Evolutionary conservation across 2,888 invertebrate genomes (phyloP).

Genomic region (Micoletzkya japonica): DNA sequence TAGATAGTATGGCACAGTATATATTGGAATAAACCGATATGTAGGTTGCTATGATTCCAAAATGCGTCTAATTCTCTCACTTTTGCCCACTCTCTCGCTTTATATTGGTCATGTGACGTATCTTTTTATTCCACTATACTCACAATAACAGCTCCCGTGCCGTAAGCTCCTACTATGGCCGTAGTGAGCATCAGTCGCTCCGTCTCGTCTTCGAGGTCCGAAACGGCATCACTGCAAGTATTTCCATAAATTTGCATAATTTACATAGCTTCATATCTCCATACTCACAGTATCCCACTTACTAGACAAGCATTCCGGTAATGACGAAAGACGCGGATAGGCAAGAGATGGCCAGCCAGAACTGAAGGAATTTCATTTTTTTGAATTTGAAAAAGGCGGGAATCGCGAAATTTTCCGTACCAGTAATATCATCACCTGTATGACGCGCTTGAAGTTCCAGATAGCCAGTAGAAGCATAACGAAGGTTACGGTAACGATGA

Average conservation of each 20-base stretch:
- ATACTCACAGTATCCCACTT: neutral
- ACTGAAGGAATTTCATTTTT: neutral
- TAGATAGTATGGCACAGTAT: no score
- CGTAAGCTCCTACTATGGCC: neutral
- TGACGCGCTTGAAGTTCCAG: constrained; percentile 7
- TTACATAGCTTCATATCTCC: neutral
- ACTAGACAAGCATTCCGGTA: constrained; percentile 15
- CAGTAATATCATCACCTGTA: neutral
- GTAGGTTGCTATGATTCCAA: no score
- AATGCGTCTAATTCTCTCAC: no score
- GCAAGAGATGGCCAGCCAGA: constrained; percentile 14
- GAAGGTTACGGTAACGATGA: neutral
- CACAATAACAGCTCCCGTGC: no score
- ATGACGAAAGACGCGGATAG: constrained; percentile 21
- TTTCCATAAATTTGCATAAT: neutral
- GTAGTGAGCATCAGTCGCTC: neutral
- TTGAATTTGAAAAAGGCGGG: no score
- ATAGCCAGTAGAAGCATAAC: constrained; percentile 17
- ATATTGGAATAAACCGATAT: no score
- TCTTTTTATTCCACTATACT: no score
- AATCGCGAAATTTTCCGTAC: neutral
- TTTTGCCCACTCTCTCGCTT: no score
- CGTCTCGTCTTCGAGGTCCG: neutral
- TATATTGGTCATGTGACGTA: no score
- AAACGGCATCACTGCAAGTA: neutral